These are phyloP conservation scores for Pseudorasbora parva DNA, from an alignment of 2,113 vertebrate species.

Conservation along the genomic window DNA sequence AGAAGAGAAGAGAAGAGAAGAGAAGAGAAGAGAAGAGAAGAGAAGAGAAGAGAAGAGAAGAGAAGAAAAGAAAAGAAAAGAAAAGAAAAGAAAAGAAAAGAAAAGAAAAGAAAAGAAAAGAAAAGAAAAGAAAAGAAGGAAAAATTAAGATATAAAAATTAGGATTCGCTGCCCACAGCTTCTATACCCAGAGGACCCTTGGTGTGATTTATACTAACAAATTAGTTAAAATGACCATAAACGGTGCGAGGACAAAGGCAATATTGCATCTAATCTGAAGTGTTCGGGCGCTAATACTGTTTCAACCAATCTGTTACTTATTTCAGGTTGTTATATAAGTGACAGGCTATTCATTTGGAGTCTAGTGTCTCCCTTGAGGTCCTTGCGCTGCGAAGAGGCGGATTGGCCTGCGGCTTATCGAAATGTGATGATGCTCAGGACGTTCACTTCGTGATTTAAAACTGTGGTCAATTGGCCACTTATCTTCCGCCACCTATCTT, in stretches of 20 bases:
- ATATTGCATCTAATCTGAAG: constrained; percentile 31
- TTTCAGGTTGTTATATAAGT: constrained; percentile 28
- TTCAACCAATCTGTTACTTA: constrained; percentile 32
- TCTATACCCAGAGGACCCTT: not conserved
- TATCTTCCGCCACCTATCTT: constrained; percentile 36
- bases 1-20: not conserved
- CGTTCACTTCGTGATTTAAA: constrained; percentile 24
- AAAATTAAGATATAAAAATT: not conserved
- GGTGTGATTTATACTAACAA: constrained; percentile 28
- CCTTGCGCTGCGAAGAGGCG: not conserved
- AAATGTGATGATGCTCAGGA: constrained; percentile 29
- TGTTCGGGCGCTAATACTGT: constrained; percentile 14
- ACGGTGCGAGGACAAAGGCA: constrained; percentile 11
- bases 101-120: not conserved
- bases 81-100: too few relatives aligned
- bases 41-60: not conserved
- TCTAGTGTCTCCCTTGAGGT: constrained; percentile 24
- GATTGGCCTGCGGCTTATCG: constrained; percentile 37
- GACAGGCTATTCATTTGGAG: constrained; percentile 39
- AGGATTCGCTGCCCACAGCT: constrained; percentile 10
- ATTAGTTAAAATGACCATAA: constrained; percentile 10
- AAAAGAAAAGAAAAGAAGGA: not conserved
- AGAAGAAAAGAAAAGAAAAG: too few relatives aligned
- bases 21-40: not conserved
- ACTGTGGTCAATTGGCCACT: constrained; percentile 30